Percentiles rank a stretch among this genome's conserved stretches.
Conservation (phyloP, 2,888 invertebrate species). For the Magallana nippona region DNA sequence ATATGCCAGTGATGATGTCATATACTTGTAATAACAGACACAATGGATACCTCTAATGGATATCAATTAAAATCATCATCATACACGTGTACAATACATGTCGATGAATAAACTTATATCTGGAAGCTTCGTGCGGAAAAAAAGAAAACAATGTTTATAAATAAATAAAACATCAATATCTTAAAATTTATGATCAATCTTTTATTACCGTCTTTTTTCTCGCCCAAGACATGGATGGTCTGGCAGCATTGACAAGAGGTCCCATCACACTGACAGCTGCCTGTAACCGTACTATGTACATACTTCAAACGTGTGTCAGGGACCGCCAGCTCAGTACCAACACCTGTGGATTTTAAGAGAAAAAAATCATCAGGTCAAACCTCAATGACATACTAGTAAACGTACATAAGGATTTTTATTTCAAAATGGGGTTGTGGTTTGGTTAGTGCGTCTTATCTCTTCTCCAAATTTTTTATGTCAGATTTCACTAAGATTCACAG, state of each 20-base stretch:
- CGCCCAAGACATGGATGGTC: neutral
- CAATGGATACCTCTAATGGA: no score
- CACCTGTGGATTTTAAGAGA: neutral
- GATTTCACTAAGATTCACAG: no score
- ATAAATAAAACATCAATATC: neutral
- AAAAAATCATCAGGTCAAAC: neutral
- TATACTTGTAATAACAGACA: no score
- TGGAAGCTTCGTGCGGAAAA: neutral
- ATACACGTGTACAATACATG: no score
- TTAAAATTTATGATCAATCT: neutral
- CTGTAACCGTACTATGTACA: neutral
- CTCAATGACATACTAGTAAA: no score
- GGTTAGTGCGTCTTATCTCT: no score
- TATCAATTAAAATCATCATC: no score
- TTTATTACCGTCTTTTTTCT: constrained; percentile 7
- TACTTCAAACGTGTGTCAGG: neutral
- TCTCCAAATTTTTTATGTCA: no score
- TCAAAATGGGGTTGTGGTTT: no score
- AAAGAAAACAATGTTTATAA: neutral
- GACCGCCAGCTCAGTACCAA: neutral
- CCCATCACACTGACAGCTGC: neutral
- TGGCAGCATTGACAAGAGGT: constrained; percentile 23
- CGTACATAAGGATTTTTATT: no score
- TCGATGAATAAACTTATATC: neutral
- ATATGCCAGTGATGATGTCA: no score